Conservation (phyloP, 2,888 invertebrate genomes). For the Frankliniella intonsa region DNA sequence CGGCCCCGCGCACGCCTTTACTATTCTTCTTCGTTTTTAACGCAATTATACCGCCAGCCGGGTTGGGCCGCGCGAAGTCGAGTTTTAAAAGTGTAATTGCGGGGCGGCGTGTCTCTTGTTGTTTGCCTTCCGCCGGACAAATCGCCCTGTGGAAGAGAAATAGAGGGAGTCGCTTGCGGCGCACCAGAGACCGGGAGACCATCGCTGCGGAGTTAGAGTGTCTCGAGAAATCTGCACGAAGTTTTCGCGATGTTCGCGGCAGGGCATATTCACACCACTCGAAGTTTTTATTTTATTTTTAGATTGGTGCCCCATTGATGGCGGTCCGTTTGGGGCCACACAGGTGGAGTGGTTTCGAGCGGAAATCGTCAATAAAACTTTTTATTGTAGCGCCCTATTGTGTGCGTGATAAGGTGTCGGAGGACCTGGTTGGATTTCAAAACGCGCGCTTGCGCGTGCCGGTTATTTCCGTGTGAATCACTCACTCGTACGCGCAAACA, state of each 20-base stretch:
- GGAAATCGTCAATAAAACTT: slow-evolving; percentile 10
- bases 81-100: slow-evolving; percentile 11
- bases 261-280: no score
- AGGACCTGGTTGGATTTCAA: neutral
- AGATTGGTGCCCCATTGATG: no score
- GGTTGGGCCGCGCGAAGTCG: neutral
- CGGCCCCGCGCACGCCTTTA: neutral
- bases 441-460: no score
- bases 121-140: neutral
- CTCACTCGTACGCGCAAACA: no score
- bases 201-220: no score
- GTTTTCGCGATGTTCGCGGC: no score
- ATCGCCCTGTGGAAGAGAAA: no score
- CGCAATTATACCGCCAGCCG: slow-evolving; percentile 6
- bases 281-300: neutral
- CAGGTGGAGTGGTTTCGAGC: neutral
- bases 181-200: no score
- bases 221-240: no score
- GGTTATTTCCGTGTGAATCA: no score
- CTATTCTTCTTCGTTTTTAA: slow-evolving; percentile 3
- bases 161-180: no score
- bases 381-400: neutral
- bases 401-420: neutral
- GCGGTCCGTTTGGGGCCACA: neutral
- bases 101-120: neutral